Conservation (phyloP, 1,140 invertebrate genomes). For the Akabosia matsudoensis region DNA sequence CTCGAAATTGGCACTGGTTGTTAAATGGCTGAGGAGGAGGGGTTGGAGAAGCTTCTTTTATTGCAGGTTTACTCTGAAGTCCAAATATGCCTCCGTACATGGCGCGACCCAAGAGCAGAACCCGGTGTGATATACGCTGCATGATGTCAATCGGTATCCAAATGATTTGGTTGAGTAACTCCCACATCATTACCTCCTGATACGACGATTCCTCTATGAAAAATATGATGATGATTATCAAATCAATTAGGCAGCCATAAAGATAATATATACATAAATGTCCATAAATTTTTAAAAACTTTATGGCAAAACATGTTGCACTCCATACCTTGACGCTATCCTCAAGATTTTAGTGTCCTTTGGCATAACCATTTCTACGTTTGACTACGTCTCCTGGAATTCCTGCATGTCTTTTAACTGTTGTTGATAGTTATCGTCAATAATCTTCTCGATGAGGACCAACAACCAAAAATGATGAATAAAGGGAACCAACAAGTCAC, state of each 20-base stretch:
- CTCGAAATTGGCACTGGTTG: background rate
- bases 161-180: background rate
- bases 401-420: background rate
- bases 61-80: background rate
- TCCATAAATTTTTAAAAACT: too few species aligned
- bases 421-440: background rate
- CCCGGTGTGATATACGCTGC: background rate
- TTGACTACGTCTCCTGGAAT: background rate
- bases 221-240: background rate
- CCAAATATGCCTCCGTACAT: background rate
- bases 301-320: background rate
- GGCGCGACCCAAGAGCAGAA: background rate
- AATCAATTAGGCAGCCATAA: background rate
- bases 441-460: constrained; percentile 10
- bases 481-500: constrained; percentile 10
- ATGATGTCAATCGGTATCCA: constrained; percentile 2
- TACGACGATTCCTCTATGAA: background rate
- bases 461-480: constrained; percentile 15
- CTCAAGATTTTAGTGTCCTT: background rate
- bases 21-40: background rate
- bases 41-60: background rate
- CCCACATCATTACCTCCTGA: background rate
- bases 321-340: background rate
- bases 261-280: too few species aligned
- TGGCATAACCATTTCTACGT: too few species aligned